These are phyloP conservation scores for Thera obeliscata DNA, from an alignment of 2,888 invertebrate species.

Conservation along the genomic window DNA sequence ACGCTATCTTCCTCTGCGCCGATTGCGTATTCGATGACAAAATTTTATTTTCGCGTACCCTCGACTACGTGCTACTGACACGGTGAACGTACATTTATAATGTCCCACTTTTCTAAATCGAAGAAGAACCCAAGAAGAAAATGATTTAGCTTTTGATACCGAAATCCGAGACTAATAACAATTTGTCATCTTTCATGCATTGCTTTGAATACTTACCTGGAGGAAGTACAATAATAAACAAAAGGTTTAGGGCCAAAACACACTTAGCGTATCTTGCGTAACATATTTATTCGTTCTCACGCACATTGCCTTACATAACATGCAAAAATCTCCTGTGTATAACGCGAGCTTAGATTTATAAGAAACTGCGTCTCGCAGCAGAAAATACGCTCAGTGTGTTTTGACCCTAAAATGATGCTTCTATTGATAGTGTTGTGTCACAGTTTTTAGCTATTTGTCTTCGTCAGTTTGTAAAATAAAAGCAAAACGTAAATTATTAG, in stretches of 20 bases:
- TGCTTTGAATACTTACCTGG: constrained; percentile 17
- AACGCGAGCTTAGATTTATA: too few relatives aligned
- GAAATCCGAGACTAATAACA: constrained; percentile 14
- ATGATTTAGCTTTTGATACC: not conserved
- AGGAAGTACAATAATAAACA: constrained; percentile 11
- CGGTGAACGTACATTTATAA: constrained; percentile 63
- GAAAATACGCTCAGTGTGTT: too few relatives aligned
- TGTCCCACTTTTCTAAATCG: constrained; percentile 63
- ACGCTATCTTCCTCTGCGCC: constrained; percentile 70
- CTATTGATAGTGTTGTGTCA: too few relatives aligned
- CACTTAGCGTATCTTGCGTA: too few relatives aligned
- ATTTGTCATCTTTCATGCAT: constrained; percentile 36
- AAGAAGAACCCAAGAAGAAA: constrained; percentile 26
- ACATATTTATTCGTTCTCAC: too few relatives aligned
- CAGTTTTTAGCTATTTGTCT: too few relatives aligned
- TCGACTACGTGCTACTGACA: constrained; percentile 75
- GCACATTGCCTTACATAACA: too few relatives aligned
- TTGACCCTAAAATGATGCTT: too few relatives aligned
- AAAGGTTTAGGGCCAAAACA: constrained; percentile 3
- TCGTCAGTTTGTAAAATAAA: too few relatives aligned
- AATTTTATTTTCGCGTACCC: constrained; percentile 72
- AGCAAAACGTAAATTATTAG: too few relatives aligned
- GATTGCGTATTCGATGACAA: constrained; percentile 82
- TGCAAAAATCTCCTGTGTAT: too few relatives aligned
- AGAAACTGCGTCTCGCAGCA: too few relatives aligned